A percentile compares a stretch with the other conserved stretches of the same genome.
Evolutionary conservation across 2,113 vertebrate species (phyloP).

Genomic region (Chaetodon trifascialis): DNA sequence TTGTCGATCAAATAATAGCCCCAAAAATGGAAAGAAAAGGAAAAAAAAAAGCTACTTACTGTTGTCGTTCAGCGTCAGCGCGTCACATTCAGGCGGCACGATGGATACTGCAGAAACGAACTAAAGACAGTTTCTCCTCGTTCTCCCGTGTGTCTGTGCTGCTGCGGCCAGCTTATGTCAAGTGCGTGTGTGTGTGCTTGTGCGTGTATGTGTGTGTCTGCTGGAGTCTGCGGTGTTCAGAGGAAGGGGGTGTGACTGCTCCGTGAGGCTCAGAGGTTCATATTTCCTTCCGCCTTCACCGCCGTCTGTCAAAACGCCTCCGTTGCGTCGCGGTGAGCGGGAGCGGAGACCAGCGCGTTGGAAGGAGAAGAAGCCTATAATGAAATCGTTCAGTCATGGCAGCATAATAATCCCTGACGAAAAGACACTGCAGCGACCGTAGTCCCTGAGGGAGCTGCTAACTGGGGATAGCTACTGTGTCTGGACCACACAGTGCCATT

Average conservation of each 20-base stretch:
- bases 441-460: background rate
- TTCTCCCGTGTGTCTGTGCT: constrained; percentile 5
- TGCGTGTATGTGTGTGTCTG: background rate
- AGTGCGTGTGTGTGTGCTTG: constrained; percentile 1
- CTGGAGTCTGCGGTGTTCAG: constrained; percentile 21
- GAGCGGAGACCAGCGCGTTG: background rate
- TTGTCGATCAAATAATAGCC: background rate
- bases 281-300: constrained; percentile 57
- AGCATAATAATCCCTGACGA: background rate
- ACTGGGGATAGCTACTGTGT: background rate
- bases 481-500: background rate
- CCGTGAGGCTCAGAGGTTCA: constrained; percentile 26
- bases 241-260: constrained; percentile 55
- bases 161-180: constrained; percentile 28
- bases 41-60: constrained; percentile 36
- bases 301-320: constrained; percentile 10
- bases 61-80: constrained; percentile 5
- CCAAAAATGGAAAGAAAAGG: fast-evolving
- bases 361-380: background rate
- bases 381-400: background rate
- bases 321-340: background rate
- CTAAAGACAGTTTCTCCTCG: constrained; percentile 9
- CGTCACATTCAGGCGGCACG: constrained; percentile 51
- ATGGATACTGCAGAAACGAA: background rate
- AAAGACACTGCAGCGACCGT: background rate